Conservation (phyloP, 1,140 invertebrate species). For the Helicoverpa armigera region DNA sequence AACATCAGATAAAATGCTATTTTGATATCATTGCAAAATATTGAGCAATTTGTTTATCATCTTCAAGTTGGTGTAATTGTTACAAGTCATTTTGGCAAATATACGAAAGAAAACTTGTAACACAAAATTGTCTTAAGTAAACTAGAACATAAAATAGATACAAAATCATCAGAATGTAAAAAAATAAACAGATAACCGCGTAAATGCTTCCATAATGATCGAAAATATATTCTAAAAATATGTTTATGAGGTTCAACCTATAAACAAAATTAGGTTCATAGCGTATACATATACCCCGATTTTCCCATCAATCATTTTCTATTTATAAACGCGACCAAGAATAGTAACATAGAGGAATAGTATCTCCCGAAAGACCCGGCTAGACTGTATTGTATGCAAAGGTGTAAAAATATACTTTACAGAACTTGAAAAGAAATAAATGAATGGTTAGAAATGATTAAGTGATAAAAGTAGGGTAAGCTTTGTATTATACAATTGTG, state of each 20-base stretch:
- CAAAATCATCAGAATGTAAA: not conserved
- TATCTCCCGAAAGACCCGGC: not conserved
- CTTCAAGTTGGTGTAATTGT: not conserved
- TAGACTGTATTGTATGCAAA: constrained; percentile 3
- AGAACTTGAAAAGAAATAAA: not conserved
- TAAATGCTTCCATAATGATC: not conserved
- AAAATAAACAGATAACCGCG: not conserved
- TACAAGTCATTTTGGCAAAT: not conserved
- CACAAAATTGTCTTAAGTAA: not conserved
- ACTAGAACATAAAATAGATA: too few relatives aligned
- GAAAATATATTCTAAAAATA: not conserved
- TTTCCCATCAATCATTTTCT: constrained; percentile 35
- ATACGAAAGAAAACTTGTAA: not conserved
- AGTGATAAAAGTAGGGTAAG: not conserved
- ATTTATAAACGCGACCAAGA: constrained; percentile 1
- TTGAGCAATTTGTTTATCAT: constrained; percentile 14
- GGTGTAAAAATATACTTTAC: not conserved
- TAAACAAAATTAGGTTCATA: constrained; percentile 17
- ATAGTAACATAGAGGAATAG: constrained; percentile 13
- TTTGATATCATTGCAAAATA: constrained; percentile 17
- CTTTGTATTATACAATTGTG: not conserved
- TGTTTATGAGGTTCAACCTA: not conserved
- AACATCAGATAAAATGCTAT: not conserved
- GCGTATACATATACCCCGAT: not conserved
- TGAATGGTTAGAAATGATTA: not conserved